Conservation (phyloP, 2,888 invertebrate genomes). For the Xestia rhomboidea region DNA sequence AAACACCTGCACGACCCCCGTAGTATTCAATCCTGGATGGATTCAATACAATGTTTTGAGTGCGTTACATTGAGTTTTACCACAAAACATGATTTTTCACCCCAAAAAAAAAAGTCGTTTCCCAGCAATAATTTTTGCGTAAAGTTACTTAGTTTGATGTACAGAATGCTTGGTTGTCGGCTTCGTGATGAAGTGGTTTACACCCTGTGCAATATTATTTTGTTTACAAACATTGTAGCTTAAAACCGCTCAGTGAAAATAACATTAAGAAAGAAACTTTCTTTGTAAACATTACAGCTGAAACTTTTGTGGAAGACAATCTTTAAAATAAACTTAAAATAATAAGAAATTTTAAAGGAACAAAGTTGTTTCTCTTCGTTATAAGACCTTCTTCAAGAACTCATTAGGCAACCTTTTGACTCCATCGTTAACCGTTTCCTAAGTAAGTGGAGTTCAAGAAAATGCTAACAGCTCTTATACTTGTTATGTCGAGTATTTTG, state of each 20-base stretch:
- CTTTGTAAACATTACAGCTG: neutral
- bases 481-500: constrained; percentile 1
- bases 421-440: neutral
- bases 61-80: no score
- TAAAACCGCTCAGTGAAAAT: neutral
- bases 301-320: neutral
- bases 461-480: neutral
- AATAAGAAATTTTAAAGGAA: neutral
- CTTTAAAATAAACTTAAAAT: neutral
- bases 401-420: constrained; percentile 20
- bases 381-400: constrained; percentile 10
- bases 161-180: no score
- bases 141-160: no score
- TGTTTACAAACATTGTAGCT: neutral
- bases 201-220: no score
- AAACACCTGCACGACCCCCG: no score
- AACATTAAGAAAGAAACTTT: neutral
- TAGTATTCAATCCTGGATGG: no score
- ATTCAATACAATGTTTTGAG: no score
- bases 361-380: neutral
- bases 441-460: constrained; percentile 15
- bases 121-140: no score
- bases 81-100: no score
- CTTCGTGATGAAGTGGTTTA: no score
- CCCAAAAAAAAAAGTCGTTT: no score